Evolutionary conservation across 2,797 vertebrate genomes (phyloP).

Genomic region (Acomys russatus): DNA sequence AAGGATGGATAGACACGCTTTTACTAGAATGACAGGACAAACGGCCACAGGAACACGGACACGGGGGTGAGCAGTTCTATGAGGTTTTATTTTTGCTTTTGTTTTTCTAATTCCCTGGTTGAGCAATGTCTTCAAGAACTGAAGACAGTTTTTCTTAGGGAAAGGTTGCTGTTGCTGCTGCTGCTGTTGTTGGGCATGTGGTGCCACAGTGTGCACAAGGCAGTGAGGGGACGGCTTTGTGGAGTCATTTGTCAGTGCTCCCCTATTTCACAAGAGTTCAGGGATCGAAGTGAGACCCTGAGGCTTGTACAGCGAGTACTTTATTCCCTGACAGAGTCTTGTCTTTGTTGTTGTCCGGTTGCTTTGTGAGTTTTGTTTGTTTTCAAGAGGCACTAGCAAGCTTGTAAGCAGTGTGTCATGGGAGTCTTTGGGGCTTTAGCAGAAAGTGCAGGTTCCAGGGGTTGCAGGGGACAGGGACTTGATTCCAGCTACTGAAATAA

Average conservation of each 20-base stretch:
- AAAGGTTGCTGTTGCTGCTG: neutral
- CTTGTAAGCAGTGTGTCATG: too few species aligned
- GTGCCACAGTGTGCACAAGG: neutral
- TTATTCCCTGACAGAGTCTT: neutral
- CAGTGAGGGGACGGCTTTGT: neutral
- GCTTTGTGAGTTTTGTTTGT: neutral
- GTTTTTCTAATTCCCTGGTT: neutral
- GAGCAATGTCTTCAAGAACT: conserved; percentile 19
- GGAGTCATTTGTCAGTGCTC: neutral
- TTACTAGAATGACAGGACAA: conserved; percentile 7
- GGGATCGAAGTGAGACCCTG: neutral
- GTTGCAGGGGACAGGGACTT: neutral
- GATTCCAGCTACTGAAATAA: neutral
- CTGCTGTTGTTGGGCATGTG: neutral
- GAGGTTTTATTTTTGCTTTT: neutral
- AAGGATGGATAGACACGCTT: neutral
- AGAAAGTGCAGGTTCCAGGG: neutral
- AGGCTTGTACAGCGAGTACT: neutral
- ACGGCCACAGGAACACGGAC: neutral
- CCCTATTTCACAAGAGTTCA: neutral
- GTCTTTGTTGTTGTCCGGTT: neutral
- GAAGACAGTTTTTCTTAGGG: neutral
- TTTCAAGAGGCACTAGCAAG: neutral
- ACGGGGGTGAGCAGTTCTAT: neutral
- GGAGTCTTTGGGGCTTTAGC: neutral